These are phyloP conservation scores for Rhinogobio ventralis DNA, from an alignment of 2,797 vertebrate species.

Conservation along the genomic window DNA sequence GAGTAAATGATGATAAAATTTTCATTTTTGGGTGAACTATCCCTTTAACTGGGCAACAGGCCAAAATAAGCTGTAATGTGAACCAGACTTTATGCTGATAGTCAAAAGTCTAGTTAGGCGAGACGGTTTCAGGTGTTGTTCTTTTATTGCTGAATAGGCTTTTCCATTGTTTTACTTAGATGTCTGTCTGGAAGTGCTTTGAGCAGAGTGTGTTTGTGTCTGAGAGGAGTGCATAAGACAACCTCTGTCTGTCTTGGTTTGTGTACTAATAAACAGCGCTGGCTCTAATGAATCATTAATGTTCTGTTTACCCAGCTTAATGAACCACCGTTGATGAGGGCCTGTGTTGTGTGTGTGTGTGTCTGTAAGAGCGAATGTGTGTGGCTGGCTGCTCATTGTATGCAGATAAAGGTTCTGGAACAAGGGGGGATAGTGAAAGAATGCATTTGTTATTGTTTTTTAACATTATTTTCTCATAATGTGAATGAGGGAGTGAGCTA, in stretches of 20 bases:
- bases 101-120: background rate
- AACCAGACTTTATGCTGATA: constrained; percentile 3
- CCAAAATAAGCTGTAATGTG: background rate
- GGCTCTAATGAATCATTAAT: constrained; percentile 64
- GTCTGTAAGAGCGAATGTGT: background rate
- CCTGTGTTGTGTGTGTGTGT: constrained; percentile 50
- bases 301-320: constrained; percentile 62
- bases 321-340: constrained; percentile 55
- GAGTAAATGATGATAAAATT: too few relatives aligned
- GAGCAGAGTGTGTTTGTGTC: background rate
- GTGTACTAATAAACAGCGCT: constrained; percentile 59
- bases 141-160: background rate
- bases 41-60: background rate
- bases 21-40: too few relatives aligned
- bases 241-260: constrained; percentile 51
- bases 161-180: constrained; percentile 14
- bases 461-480: background rate
- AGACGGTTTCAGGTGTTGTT: constrained; percentile 11
- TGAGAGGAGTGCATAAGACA: constrained; percentile 30
- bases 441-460: constrained; percentile 8
- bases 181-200: constrained; percentile 17
- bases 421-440: background rate
- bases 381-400: constrained; percentile 8
- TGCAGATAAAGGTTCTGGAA: constrained; percentile 21
- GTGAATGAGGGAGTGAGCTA: background rate